Conservation (phyloP, 2,888 invertebrate species). For the Apodemia mormo region DNA sequence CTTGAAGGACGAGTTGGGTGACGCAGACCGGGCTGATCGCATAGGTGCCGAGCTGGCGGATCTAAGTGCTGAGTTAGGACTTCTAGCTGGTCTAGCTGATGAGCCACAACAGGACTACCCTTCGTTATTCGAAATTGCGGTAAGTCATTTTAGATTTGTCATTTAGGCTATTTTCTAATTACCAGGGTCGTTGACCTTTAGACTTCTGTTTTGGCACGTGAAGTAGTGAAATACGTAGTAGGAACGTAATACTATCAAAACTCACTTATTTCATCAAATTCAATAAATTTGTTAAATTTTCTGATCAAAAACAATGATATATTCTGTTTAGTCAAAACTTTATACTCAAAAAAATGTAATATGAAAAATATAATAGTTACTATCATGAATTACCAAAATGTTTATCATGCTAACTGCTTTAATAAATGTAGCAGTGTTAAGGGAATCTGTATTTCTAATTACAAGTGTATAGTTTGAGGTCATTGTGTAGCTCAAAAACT, state of each 20-base stretch:
- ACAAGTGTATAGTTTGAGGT: neutral
- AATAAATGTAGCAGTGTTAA: neutral
- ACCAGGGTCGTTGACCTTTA: conserved; percentile 36
- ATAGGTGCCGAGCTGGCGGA: conserved; percentile 72
- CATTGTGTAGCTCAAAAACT: too few relatives aligned
- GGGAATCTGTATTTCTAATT: neutral
- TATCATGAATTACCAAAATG: neutral
- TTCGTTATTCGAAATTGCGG: conserved; percentile 72
- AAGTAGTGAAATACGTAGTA: neutral
- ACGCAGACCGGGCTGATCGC: conserved; percentile 67
- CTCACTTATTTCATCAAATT: neutral
- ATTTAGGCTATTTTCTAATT: conserved; percentile 18
- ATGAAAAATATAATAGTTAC: neutral
- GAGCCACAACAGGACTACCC: conserved; percentile 67
- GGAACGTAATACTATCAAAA: neutral
- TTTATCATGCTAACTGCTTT: neutral
- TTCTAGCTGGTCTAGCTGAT: conserved; percentile 70
- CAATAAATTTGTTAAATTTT: neutral
- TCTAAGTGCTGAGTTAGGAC: conserved; percentile 69
- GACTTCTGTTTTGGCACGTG: conserved; percentile 33
- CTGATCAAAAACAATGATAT: neutral
- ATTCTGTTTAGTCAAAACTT: neutral
- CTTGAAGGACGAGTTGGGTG: conserved; percentile 71
- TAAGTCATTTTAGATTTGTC: conserved; percentile 47
- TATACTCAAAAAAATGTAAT: neutral